phyloP scores from a whole-genome alignment of 2,113 vertebrate species.

The Eretmochelys imbricata region DNA sequence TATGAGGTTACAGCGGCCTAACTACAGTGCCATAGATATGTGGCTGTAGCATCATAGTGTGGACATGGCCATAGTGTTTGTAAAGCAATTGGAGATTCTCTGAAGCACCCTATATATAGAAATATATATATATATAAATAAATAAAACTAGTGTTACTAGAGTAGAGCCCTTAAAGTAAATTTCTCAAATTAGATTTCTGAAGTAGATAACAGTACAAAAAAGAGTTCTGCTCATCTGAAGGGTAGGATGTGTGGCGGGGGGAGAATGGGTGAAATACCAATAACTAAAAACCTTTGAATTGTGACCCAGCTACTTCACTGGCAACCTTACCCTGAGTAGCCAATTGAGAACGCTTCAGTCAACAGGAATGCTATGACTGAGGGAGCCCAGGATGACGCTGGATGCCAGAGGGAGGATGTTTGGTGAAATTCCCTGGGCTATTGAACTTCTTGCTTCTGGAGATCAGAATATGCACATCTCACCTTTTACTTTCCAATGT shows the following conservation, averaged over 20 bases:
- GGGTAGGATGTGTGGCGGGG: accelerated
- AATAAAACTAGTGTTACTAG: background rate
- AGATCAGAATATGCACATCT: background rate
- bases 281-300: background rate
- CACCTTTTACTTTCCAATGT: background rate
- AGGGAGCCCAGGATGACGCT: slow-evolving; percentile 14
- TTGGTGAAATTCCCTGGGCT: slow-evolving; percentile 35
- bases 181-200: background rate
- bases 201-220: background rate
- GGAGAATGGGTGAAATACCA: accelerated
- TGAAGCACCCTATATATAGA: background rate
- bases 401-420: slow-evolving; percentile 7
- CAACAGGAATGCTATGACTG: slow-evolving; percentile 60
- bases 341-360: background rate
- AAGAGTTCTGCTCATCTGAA: accelerated
- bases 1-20: background rate
- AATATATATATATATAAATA: background rate
- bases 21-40: background rate
- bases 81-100: background rate
- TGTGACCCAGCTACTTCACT: background rate
- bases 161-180: background rate
- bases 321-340: background rate
- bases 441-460: background rate
- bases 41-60: background rate
- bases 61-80: background rate